Base-by-base conservation (phyloP, 2,797 vertebrate genomes). In the Protonibea diacanthus region DNA sequence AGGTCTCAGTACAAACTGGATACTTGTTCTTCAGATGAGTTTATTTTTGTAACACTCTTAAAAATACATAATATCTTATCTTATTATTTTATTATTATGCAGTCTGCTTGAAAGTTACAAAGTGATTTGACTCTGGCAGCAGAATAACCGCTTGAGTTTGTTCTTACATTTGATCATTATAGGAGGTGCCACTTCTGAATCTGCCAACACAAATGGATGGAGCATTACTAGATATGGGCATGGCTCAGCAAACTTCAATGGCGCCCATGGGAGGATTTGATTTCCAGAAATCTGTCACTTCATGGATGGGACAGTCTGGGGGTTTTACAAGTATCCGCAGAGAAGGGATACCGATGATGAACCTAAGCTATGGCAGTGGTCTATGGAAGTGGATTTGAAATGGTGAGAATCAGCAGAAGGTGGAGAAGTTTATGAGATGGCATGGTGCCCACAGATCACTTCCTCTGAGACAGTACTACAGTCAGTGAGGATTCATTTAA, bases 391-490 rank as follows among this genome's bases (percentile, higher is more conserved):
- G 81, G 75, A 21, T 89, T 67, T 17, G 82, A 80, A 3, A n/a
- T n/a, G n/a, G n/a, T n/a, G 75, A 78, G 81, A 86, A 33, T 73
- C 66, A 48, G 42, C 20, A 66, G 81, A 11, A 60, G 51, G 20
- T 25, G 66, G 67, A 57, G 62, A 45, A 45, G 2, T 58, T 8
- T 86, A 78, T 66, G 85, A 88, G 85, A 88, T 3, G 86, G 83
- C 58, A 89, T 95, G 11, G 92, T 95, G 4, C 56, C 92, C n/a
- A n/a, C n/a, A 48, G 79, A 91, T 5, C 14, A 66, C 38, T 81
- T 85, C 63, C 81, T 96, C 81, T 96, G 64, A 6, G 4, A 56
- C 17, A 87, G 0, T 95, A 95, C 82, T 96, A 94, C 72, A 48
- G 42, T 65, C 73, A 93, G 95, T 96, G 62, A 88, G 89, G 25